Conservation (phyloP, 1,140 invertebrate species). For the Pseudomyrmex cubaensis region DNA sequence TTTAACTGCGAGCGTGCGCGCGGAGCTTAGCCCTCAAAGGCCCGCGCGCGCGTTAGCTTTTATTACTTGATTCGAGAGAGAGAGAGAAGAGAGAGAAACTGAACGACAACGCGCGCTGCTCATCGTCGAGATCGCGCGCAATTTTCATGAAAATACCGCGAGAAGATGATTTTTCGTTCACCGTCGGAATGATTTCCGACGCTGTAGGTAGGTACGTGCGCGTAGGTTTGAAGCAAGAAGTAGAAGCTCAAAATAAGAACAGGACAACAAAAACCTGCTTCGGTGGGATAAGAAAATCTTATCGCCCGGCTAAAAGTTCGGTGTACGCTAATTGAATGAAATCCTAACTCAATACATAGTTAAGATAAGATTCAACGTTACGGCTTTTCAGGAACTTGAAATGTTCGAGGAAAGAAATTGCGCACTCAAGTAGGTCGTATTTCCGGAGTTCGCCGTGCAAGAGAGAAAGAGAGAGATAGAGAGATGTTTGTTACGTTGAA, state of each 20-base stretch:
- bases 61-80: conserved; percentile 39
- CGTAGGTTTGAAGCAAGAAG: background rate
- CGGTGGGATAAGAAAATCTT: background rate
- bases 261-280: background rate
- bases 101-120: conserved; percentile 7
- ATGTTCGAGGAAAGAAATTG: background rate
- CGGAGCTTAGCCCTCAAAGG: conserved; percentile 10
- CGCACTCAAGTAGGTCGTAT: conserved; percentile 10
- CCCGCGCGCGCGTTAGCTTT: conserved; percentile 40
- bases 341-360: background rate
- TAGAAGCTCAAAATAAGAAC: background rate
- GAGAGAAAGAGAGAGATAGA: background rate
- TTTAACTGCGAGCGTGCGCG: background rate
- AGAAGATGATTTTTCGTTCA: background rate
- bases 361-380: conserved; percentile 14
- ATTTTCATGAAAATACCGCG: background rate
- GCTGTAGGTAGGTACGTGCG: background rate
- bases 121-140: background rate
- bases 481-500: background rate
- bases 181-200: background rate
- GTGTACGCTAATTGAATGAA: background rate
- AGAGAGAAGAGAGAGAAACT: background rate
- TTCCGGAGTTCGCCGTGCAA: background rate
- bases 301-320: background rate
- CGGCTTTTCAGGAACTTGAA: background rate